Conservation (phyloP, 2,113 vertebrate species). For the Misgurnus mizolepis region DNA sequence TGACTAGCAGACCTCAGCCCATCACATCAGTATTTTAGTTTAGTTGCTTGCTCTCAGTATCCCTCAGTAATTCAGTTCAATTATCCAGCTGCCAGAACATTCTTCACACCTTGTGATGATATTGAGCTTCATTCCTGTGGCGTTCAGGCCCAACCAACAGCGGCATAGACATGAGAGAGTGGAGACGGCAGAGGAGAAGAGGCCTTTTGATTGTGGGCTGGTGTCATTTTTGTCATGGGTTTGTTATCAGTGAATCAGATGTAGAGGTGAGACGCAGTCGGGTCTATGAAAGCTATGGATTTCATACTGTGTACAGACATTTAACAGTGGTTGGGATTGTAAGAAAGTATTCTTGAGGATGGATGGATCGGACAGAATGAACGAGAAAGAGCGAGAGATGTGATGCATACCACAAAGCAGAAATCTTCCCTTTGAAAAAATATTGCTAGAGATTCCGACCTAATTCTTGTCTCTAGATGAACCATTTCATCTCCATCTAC, state of each 20-base stretch:
- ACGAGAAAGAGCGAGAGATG: no score
- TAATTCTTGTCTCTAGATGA: background rate
- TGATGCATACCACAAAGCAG: no score
- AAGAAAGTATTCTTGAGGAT: background rate
- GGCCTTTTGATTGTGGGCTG: conserved; percentile 8
- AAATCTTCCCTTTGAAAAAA: no score
- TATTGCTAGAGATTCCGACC: background rate
- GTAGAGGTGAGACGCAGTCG: background rate
- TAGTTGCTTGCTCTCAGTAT: background rate
- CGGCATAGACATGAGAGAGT: background rate
- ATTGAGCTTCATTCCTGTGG: conserved; percentile 28
- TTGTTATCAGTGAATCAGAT: conserved; percentile 36
- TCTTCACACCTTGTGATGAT: conserved; percentile 42
- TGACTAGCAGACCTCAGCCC: background rate
- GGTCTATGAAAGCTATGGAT: background rate
- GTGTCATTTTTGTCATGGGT: conserved; percentile 43
- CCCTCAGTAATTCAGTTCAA: conserved; percentile 14
- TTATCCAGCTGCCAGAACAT: conserved; percentile 28
- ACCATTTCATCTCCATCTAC: conserved; percentile 7
- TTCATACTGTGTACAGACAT: background rate
- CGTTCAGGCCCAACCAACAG: background rate
- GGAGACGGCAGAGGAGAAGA: background rate
- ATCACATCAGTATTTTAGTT: background rate
- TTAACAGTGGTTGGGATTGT: background rate
- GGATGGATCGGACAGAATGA: no score